Evolutionary conservation across 1,140 invertebrate species (phyloP), one percentile per base, ranked within the genome.

Genomic region (Pectinophora gossypiella): DNA sequence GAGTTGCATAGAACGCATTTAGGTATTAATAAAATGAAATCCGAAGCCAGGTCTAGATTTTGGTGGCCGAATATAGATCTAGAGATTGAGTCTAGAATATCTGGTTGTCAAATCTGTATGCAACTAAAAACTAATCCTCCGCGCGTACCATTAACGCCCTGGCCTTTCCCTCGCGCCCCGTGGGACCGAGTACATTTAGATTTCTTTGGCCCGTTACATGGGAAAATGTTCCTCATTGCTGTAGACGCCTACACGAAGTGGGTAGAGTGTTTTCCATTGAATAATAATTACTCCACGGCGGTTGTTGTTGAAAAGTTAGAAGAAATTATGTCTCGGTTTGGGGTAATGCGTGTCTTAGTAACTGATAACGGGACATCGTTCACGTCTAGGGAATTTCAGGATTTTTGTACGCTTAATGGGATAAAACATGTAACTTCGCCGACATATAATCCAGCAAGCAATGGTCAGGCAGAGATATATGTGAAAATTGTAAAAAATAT

Each of bases 281-380:
- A 64, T 15, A 40, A 22, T 16, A 50, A 47, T 43, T 57, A 58
- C 6, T 51, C 48, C 4, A 9, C 20, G 1, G 9, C 18, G 1
- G 18, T 27, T 1, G 48, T 59, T 1, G 64, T 68, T n/a, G 35
- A 27, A 32, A 61, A 61, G 16, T 47, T 71, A 13, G 27, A 32
- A 42, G 48, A 58, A 10, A 13, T 60, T 23, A 65, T 71, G 57
- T 49, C 56, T 12, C 36, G 49, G 12, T 62, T 67, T 51, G 72
- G 70, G 7, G 20, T 73, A 35, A 57, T 57, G 1, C 19, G 53
- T 19, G 42, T 44, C 13, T 23, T 77, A n/a, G 60, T 75, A 16
- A 51, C 60, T 5, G 71, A 76, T 54, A 76, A 78, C 54, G 72
- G 70, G 13, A 42, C 61, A 19, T 62, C 58, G 35, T 74, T 74